Evolutionary conservation across 2,797 vertebrate species (phyloP).

Genomic region (Discoglossus pictus): DNA sequence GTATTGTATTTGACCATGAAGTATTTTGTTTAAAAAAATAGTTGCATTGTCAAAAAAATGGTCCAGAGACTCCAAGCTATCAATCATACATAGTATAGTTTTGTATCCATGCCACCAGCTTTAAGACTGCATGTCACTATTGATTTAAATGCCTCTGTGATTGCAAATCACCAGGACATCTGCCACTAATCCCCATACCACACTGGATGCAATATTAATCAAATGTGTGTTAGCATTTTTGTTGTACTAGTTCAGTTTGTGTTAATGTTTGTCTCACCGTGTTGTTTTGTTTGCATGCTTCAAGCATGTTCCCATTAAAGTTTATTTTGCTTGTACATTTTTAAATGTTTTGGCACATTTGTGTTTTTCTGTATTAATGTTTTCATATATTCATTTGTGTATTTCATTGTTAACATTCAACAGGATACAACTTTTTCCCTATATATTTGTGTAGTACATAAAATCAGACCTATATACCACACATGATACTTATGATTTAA

Average conservation of each 20-base stretch:
- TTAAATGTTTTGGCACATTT: conserved; percentile 61
- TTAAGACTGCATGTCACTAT: conserved; percentile 64
- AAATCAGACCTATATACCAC: no score
- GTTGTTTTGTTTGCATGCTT: conserved; percentile 72
- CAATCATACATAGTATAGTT: conserved; percentile 58
- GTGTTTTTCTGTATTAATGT: conserved; percentile 57
- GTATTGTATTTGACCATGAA: background rate
- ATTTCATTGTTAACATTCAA: conserved; percentile 57
- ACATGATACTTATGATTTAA: no score
- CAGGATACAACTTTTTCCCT: background rate
- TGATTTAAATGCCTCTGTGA: conserved; percentile 58
- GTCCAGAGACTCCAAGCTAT: conserved; percentile 62
- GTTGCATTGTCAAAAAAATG: no score
- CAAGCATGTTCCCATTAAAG: conserved; percentile 72
- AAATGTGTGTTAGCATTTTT: conserved; percentile 56
- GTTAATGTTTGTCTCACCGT: conserved; percentile 66
- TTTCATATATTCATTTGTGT: conserved; percentile 66
- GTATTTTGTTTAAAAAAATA: background rate
- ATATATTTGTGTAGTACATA: background rate
- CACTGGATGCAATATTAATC: conserved; percentile 46
- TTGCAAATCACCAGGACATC: conserved; percentile 64
- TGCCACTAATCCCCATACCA: conserved; percentile 65
- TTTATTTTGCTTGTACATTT: conserved; percentile 69
- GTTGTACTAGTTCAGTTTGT: conserved; percentile 65
- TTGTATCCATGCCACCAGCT: conserved; percentile 56